phyloP scores from a whole-genome alignment of 2,888 invertebrate species.

The Acronicta alni region DNA sequence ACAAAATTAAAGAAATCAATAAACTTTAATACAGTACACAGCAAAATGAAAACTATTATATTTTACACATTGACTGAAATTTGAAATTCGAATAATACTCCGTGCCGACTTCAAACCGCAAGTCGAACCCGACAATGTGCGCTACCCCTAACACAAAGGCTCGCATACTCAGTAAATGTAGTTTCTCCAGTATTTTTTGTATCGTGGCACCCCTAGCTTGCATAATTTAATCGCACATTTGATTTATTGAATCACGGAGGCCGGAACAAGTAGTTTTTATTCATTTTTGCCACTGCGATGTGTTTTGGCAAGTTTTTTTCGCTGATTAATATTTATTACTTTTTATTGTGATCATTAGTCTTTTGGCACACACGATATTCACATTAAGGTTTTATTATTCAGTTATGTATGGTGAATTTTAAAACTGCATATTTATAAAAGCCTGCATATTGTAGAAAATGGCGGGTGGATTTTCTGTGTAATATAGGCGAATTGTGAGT shows the following conservation, averaged over 20 bases:
- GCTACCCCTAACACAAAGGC: slow-evolving; percentile 17
- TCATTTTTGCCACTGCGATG: slow-evolving; percentile 35
- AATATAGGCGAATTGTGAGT: not conserved
- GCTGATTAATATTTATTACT: slow-evolving; percentile 44
- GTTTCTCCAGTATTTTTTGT: slow-evolving; percentile 62
- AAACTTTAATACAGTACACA: no score
- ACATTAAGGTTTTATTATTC: slow-evolving; percentile 14
- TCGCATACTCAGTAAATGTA: slow-evolving; percentile 42
- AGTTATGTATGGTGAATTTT: not conserved
- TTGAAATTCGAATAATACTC: not conserved
- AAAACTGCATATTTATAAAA: not conserved
- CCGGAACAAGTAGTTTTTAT: slow-evolving; percentile 39
- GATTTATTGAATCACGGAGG: slow-evolving; percentile 66
- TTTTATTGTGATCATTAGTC: slow-evolving; percentile 35
- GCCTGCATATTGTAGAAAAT: not conserved
- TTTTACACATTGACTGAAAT: not conserved
- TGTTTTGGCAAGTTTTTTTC: slow-evolving; percentile 48
- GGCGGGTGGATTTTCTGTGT: not conserved
- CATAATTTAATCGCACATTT: slow-evolving; percentile 72
- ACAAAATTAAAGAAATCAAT: no score
- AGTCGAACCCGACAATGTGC: slow-evolving; percentile 1
- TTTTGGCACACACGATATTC: slow-evolving; percentile 32
- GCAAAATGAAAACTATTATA: not conserved
- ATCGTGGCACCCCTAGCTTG: slow-evolving; percentile 61
- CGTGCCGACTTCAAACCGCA: not conserved